Evolutionary conservation across 2,888 invertebrate species (phyloP).

Genomic region (Diploptera punctata): DNA sequence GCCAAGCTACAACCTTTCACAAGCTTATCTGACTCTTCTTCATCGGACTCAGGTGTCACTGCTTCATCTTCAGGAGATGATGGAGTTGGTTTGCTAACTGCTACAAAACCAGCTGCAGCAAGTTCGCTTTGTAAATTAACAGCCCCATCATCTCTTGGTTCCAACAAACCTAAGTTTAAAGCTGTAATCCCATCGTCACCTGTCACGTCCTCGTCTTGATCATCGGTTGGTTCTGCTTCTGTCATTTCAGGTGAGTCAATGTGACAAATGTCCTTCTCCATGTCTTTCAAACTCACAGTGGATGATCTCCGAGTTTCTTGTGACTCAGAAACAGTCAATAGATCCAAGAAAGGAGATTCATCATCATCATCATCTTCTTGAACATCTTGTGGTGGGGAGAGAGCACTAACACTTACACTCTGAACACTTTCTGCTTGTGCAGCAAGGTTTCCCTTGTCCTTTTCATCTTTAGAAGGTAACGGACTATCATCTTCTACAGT

Average conservation of each 20-base stretch:
- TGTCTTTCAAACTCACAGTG: slow-evolving; percentile 44
- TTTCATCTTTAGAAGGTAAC: slow-evolving; percentile 15
- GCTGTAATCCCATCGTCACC: neutral
- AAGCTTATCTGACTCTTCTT: slow-evolving; percentile 48
- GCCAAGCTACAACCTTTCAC: slow-evolving; percentile 79
- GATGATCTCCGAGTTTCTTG: slow-evolving; percentile 36
- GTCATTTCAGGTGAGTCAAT: slow-evolving; percentile 85
- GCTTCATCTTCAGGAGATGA: slow-evolving; percentile 26
- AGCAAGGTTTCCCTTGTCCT: slow-evolving; percentile 11
- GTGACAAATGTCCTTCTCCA: slow-evolving; percentile 67
- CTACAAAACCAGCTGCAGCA: slow-evolving; percentile 48
- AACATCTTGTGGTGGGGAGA: slow-evolving; percentile 7
- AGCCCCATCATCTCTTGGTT: neutral
- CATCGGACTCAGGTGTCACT: slow-evolving; percentile 44
- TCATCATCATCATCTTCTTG: neutral
- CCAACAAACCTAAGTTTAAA: neutral
- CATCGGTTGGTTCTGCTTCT: slow-evolving; percentile 58
- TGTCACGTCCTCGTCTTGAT: neutral
- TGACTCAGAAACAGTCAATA: neutral
- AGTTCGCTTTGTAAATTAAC: slow-evolving; percentile 40
- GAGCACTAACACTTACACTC: neutral
- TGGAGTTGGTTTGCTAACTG: slow-evolving; percentile 23
- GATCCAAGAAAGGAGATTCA: neutral
- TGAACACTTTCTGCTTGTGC: neutral
- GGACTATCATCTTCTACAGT: neutral